Percentiles rank a stretch among this genome's conserved stretches.
phyloP scores from a whole-genome alignment of 2,113 vertebrate species.

The Cervus canadensis region DNA sequence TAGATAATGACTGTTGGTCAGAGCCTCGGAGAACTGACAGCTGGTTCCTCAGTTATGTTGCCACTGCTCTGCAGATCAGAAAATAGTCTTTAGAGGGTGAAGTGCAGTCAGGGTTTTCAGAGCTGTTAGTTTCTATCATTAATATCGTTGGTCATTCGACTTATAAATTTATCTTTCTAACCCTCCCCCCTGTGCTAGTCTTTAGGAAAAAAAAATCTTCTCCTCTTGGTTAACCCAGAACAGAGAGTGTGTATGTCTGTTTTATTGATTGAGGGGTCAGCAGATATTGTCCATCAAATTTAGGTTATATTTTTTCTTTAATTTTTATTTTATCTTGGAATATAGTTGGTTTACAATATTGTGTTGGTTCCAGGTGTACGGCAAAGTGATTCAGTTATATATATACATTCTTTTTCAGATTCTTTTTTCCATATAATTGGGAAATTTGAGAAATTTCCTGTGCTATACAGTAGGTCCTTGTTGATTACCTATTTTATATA shows the following conservation, averaged over 20 bases:
- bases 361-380: neutral
- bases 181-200: neutral
- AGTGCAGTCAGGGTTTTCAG: neutral
- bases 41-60: neutral
- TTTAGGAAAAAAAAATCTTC: neutral
- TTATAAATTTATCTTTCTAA: neutral
- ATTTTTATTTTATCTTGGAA: neutral
- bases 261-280: neutral
- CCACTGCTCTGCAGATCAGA: neutral
- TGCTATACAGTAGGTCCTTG: neutral
- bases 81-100: neutral
- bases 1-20: neutral
- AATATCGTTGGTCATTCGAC: neutral
- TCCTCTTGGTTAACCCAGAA: conserved; percentile 26
- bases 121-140: neutral
- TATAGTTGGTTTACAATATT: neutral
- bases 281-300: neutral
- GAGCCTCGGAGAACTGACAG: neutral
- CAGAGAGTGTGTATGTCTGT: neutral
- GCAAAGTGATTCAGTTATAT: neutral
- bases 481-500: neutral
- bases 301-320: neutral
- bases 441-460: neutral
- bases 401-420: neutral
- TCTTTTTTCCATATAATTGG: neutral